Conservation (phyloP, 2,797 vertebrate species). For the Gila robusta region DNA sequence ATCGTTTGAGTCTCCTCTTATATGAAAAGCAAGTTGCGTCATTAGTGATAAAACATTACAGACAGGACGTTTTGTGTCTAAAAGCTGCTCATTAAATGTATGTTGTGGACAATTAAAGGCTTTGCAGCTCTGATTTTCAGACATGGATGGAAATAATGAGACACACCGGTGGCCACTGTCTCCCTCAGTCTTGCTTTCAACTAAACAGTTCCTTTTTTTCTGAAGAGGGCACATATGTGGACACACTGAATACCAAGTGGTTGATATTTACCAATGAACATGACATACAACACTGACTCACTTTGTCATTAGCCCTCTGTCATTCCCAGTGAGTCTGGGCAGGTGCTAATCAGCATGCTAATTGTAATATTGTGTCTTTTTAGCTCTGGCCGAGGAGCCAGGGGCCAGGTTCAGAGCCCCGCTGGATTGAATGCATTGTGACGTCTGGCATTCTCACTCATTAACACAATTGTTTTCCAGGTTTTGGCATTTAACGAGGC, state of each 20-base stretch:
- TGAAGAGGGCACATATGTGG: slow-evolving; percentile 35
- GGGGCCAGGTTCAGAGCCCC: slow-evolving; percentile 29
- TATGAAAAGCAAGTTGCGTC: slow-evolving; percentile 37
- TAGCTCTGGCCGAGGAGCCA: slow-evolving; percentile 37
- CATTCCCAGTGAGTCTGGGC: slow-evolving; percentile 56
- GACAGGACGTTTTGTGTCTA: slow-evolving; percentile 39
- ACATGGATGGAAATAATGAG: slow-evolving; percentile 49
- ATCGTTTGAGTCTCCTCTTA: slow-evolving; percentile 19
- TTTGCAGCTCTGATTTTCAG: slow-evolving; percentile 53
- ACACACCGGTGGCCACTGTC: slow-evolving; percentile 31
- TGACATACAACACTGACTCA: slow-evolving; percentile 52
- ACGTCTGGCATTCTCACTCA: slow-evolving; percentile 56
- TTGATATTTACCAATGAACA: slow-evolving; percentile 60
- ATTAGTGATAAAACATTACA: slow-evolving; percentile 35
- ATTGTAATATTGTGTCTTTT: slow-evolving; percentile 61
- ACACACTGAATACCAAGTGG: slow-evolving; percentile 45
- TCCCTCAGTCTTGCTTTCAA: slow-evolving; percentile 39
- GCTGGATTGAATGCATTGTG: slow-evolving; percentile 28
- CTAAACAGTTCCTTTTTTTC: slow-evolving; percentile 46
- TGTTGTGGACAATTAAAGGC: slow-evolving; percentile 46
- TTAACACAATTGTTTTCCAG: slow-evolving; percentile 62
- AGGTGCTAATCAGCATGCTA: slow-evolving; percentile 69
- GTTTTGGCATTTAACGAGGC: slow-evolving; percentile 47
- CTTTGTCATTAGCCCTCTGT: slow-evolving; percentile 61
- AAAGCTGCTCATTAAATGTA: slow-evolving; percentile 59